A percentile compares a stretch with the other conserved stretches of the same genome.
Conservation (phyloP, 2,113 vertebrate genomes). For the Rhipidura dahli region DNA sequence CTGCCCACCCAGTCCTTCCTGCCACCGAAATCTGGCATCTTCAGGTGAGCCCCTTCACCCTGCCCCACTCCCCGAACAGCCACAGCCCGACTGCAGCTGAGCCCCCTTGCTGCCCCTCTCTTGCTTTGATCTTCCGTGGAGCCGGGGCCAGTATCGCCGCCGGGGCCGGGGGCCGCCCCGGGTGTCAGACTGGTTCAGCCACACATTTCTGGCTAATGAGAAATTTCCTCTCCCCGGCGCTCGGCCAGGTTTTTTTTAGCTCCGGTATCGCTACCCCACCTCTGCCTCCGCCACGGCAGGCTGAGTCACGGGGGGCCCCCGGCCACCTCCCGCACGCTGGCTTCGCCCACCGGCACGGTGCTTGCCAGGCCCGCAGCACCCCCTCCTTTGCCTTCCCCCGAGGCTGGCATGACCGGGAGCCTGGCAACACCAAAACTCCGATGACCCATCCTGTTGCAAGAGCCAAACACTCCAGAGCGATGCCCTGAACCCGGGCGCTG, state of each 20-base stretch:
- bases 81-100: background rate
- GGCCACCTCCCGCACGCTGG: background rate
- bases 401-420: background rate
- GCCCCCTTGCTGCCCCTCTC: background rate
- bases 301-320: conserved; percentile 25
- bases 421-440: background rate
- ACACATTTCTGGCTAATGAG: conserved; percentile 65
- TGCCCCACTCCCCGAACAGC: background rate
- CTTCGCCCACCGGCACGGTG: background rate
- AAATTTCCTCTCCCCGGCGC: conserved; percentile 38
- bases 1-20: background rate
- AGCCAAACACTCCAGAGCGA: fast-evolving
- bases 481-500: background rate
- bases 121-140: background rate
- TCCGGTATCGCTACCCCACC: conserved; percentile 55
- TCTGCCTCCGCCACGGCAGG: background rate
- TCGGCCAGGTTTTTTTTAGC: conserved; percentile 22
- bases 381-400: background rate
- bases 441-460: background rate
- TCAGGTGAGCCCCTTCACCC: background rate
- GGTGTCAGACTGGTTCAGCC: conserved; percentile 58
- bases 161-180: background rate
- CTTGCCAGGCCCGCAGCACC: background rate
- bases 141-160: background rate
- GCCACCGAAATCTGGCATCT: background rate